phyloP scores from a whole-genome alignment of 2,797 vertebrate genomes.

The Mus spretus region DNA sequence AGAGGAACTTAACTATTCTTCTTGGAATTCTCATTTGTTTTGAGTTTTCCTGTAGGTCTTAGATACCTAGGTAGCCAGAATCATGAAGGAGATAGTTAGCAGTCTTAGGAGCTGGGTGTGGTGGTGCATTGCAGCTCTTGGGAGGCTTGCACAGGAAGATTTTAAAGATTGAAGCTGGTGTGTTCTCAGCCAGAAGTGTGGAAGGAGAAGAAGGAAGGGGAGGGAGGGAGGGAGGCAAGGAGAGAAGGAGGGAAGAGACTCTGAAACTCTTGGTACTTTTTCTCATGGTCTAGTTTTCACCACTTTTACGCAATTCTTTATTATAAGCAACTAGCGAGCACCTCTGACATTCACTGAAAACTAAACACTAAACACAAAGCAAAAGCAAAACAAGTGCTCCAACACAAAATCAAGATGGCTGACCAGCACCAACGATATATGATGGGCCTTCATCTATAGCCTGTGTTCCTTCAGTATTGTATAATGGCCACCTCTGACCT shows the following conservation, averaged over 20 bases:
- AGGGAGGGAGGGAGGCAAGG: background rate
- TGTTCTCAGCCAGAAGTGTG: background rate
- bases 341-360: background rate
- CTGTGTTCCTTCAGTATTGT: background rate
- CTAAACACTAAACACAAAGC: background rate
- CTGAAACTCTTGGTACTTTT: background rate
- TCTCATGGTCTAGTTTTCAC: background rate
- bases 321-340: background rate
- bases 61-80: background rate
- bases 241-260: background rate
- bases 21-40: background rate
- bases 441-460: slow-evolving; percentile 45
- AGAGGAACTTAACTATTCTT: background rate
- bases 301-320: background rate
- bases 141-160: background rate
- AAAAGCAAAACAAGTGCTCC: background rate
- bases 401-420: background rate
- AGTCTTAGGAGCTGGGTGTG: background rate
- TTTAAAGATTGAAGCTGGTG: background rate
- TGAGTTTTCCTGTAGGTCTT: background rate
- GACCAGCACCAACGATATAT: background rate
- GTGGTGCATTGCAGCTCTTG: background rate
- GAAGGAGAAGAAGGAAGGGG: background rate
- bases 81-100: background rate
- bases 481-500: slow-evolving; percentile 44